Base-by-base conservation (phyloP, 2,113 vertebrate species). In the Syngnathus scovelli region DNA sequence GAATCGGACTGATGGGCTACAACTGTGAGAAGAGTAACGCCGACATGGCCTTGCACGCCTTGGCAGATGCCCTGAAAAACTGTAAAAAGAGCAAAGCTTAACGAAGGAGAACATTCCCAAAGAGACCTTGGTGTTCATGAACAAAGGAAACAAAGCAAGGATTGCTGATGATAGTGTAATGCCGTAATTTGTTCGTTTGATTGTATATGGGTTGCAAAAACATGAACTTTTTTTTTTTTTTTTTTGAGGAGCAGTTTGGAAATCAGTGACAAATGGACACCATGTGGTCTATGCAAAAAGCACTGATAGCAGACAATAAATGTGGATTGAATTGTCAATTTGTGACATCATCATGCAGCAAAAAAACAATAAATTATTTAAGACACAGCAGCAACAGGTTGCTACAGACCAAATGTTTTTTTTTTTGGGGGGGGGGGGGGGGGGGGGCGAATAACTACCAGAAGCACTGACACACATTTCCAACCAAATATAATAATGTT, bases 1-100 rank as follows among this genome's bases (percentile, higher is more conserved):
- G 96, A n/a, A 92, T 98, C 0, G 96, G 97, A 62, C 87, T 99
- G 78, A 92, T 99, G 93, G 97, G 97, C 75, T 92, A 90, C 87
- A 98, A 99, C 78, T 95, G 94, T 0, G 94, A 92, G 73, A 82
- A 86, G 1, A 19, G 48, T 39, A 99, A 93, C 0, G 95, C 93
- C 78, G 93, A 95, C 64, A 89, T 71, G 10, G 91, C 93, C 23
- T 81, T 91, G 0, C 6, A 18, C 0, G 95, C 95, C 65, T 85
- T 99, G 81, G 85, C 16, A 4, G 93, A 96, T 0, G 94, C 95
- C 61, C 91, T 99, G 0, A 79, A 87, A 77, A 78, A 33, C 81
- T 98, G 95, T 81, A 90, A 75, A 70, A 90, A 77, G 72, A 92
- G 85, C 90, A 93, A 88, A 73, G 89, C 94, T 68, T 98, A 81